A percentile compares a stretch with the other conserved stretches of the same genome.
phyloP scores from a whole-genome alignment of 2,797 vertebrate species.

The Miopithecus talapoin region DNA sequence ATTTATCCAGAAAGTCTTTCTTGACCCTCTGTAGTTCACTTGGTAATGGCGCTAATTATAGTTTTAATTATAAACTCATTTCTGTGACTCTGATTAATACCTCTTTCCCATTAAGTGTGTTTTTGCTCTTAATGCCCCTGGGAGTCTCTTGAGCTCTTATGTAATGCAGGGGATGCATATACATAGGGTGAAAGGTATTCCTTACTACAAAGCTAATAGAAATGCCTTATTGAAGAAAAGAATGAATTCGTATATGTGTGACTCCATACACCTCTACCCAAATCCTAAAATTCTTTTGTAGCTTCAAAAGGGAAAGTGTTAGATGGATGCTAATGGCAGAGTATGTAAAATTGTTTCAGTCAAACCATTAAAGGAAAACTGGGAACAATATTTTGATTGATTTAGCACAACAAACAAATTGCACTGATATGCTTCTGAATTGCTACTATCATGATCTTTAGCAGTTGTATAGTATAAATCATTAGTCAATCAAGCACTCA shows the following conservation, averaged over 20 bases:
- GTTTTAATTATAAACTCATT: constrained; percentile 21
- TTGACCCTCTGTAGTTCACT: not conserved
- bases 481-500: constrained; percentile 64
- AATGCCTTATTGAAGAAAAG: constrained; percentile 45
- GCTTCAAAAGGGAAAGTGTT: constrained; percentile 48
- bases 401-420: constrained; percentile 79
- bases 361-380: constrained; percentile 75
- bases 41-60: not conserved
- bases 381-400: constrained; percentile 78
- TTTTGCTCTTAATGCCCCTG: not conserved
- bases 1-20: not conserved
- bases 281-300: constrained; percentile 32
- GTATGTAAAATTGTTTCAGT: constrained; percentile 76
- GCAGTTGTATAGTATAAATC: constrained; percentile 66
- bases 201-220: constrained; percentile 53
- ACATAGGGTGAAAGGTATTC: not conserved
- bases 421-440: constrained; percentile 74
- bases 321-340: constrained; percentile 67
- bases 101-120: not conserved
- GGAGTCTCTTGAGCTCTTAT: not conserved
- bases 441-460: constrained; percentile 73
- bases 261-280: constrained; percentile 44
- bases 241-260: constrained; percentile 45
- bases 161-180: not conserved
- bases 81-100: not conserved